Evolutionary conservation across 2,113 vertebrate species (phyloP).

Genomic region (Neotoma lepida): DNA sequence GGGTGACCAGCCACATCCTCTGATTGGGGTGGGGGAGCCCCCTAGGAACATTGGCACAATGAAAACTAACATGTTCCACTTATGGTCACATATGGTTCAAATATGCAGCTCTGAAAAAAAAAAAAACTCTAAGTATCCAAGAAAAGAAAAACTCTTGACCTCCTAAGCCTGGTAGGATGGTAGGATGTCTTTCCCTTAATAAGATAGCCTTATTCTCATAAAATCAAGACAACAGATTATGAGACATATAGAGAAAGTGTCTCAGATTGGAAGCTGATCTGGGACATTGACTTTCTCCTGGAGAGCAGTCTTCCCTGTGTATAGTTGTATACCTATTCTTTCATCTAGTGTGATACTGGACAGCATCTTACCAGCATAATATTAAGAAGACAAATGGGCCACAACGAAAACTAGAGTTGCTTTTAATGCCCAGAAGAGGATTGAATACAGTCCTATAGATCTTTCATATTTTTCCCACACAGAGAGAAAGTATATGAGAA

Average conservation of each 20-base stretch:
- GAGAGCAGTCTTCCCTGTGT: neutral
- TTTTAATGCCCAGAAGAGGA: neutral
- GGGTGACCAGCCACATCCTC: conserved; percentile 21
- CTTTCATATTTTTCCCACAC: neutral
- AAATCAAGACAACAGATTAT: neutral
- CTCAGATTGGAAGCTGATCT: neutral
- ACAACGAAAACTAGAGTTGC: neutral
- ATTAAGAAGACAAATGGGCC: neutral
- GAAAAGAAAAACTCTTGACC: conserved; percentile 29
- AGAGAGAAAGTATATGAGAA: neutral
- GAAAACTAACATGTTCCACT: conserved; percentile 48
- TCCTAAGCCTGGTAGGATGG: conserved; percentile 61
- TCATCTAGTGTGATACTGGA: neutral
- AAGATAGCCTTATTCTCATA: conserved; percentile 5
- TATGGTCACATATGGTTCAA: conserved; percentile 87
- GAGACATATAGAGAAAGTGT: neutral
- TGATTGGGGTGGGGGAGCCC: neutral
- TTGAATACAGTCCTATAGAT: neutral
- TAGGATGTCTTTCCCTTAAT: conserved; percentile 31
- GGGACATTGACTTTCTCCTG: neutral
- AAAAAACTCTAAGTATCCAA: neutral
- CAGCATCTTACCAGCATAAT: neutral
- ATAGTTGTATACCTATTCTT: neutral
- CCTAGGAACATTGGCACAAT: neutral
- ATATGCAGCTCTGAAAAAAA: conserved; percentile 83